Evolutionary conservation across 2,888 invertebrate species (phyloP), one percentile per base, ranked within the genome.

Genomic region (Muscina levida): DNA sequence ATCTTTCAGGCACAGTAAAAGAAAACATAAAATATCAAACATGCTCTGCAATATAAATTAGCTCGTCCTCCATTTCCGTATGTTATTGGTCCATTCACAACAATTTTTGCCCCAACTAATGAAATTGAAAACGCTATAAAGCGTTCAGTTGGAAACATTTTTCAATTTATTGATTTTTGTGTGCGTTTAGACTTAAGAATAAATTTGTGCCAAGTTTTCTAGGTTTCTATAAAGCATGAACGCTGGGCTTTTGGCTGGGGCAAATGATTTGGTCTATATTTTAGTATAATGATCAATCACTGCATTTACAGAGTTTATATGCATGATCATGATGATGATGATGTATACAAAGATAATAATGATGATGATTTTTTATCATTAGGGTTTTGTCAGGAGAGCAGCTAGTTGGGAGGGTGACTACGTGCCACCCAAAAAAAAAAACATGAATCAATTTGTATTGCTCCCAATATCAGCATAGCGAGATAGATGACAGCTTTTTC

Each of bases 181-280:
- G 15, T 62, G 11, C 42, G 15, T 11, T 31, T 57, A 11, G 42
- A 39, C 17, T 11, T 51, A 51, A 17, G 39, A 19, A 62, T 1
- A 81, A 77, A 81, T 81, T 66, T 81, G 72, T 81, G 81, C 81
- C 81, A 81, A 81, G 81, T 81, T 81, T 77, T 81, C 46, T 62
- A 48, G 81, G 67, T 72, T 74, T 59, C 56, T 57, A 65, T 56
- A 51, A 67, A 65, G 24, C 13, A 17, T 22, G 22, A 31, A 31
- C 4, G 53, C 65, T 56, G 24, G n/a, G n/a, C n/a, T n/a, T n/a
- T n/a, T n/a, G n/a, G n/a, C n/a, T n/a, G 17, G 11, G 10, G 42
- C 62, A 62, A 68, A 67, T 68, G 19, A 68, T 56, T 57, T 65
- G 46, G 10, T 42, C 65, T 56, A 17, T 46, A 31, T 5, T 5